These are phyloP conservation scores for Anorthoa munda DNA, from an alignment of 2,888 invertebrate genomes.

Conservation along the genomic window DNA sequence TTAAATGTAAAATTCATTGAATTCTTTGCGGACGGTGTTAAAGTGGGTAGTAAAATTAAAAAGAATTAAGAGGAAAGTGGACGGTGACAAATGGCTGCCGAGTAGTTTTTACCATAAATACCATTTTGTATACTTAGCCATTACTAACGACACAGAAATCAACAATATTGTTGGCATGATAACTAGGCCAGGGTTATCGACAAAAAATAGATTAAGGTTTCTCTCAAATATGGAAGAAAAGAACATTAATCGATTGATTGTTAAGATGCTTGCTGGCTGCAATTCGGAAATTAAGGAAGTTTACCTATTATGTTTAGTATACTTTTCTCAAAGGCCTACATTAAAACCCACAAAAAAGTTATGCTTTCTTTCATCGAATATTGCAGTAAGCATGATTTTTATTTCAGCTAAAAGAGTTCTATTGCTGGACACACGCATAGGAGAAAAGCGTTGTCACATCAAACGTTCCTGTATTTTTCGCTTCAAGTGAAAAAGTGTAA, in stretches of 20 bases:
- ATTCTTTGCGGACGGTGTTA: slow-evolving; percentile 35
- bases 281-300: slow-evolving; percentile 13
- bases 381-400: neutral
- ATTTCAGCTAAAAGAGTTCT: neutral
- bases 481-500: too few relatives aligned
- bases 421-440: neutral
- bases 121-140: neutral
- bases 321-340: neutral
- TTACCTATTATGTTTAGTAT: too few relatives aligned
- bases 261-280: neutral
- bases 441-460: neutral
- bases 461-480: neutral
- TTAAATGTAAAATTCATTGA: slow-evolving; percentile 55
- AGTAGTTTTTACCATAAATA: slow-evolving; percentile 32
- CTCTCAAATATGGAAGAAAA: slow-evolving; percentile 11
- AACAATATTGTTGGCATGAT: neutral
- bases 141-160: neutral
- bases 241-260: slow-evolving; percentile 1
- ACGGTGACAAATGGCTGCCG: slow-evolving; percentile 31
- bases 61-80: slow-evolving; percentile 15
- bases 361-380: neutral
- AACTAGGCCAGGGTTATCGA: neutral
- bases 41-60: slow-evolving; percentile 41
- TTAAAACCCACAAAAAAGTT: too few relatives aligned
- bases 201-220: slow-evolving; percentile 15